A percentile compares a stretch with the other conserved stretches of the same genome.
phyloP scores from a whole-genome alignment of 2,113 vertebrate genomes.

The Barnardius zonarius region DNA sequence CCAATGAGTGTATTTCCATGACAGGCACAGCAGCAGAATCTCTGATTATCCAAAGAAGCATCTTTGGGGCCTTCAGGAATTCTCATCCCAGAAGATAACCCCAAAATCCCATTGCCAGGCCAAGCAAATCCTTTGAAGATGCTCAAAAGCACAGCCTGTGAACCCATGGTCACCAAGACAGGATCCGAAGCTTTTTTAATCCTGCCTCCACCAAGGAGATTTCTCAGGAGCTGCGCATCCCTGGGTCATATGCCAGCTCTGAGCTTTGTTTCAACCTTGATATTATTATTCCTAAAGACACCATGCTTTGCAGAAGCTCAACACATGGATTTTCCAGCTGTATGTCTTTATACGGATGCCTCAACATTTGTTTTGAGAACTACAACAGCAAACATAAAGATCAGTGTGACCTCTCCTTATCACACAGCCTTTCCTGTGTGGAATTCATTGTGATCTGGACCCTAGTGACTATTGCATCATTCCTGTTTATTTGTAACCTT shows the following conservation, averaged over 20 bases:
- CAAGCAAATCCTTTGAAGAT: neutral
- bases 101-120: neutral
- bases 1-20: neutral
- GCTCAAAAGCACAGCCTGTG: neutral
- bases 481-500: conserved; percentile 61
- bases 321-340: neutral
- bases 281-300: neutral
- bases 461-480: conserved; percentile 50
- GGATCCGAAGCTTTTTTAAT: neutral
- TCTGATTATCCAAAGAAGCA: neutral
- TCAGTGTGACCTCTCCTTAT: conserved; percentile 60
- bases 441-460: conserved; percentile 45
- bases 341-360: neutral
- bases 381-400: conserved; percentile 34
- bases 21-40: neutral
- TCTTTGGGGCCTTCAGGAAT: neutral
- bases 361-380: conserved; percentile 40
- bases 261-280: neutral
- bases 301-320: neutral
- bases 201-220: neutral
- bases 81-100: neutral
- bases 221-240: neutral
- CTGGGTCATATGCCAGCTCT: neutral
- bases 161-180: neutral
- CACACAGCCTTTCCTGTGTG: conserved; percentile 47